Conservation (phyloP, 1,140 invertebrate genomes). For the Idris sp. region DNA sequence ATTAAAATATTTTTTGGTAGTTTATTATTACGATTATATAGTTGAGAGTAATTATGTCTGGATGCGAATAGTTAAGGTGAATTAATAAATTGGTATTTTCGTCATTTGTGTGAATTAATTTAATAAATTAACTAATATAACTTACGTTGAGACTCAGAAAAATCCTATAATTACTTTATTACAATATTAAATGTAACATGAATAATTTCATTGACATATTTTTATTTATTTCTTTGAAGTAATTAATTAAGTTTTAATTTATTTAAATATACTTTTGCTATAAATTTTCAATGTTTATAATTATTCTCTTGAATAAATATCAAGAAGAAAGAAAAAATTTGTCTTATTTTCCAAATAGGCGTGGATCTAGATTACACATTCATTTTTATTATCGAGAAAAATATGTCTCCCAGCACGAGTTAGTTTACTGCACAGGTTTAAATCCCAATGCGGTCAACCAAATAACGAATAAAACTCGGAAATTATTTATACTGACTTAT, state of each 20-base stretch:
- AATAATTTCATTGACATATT: no score
- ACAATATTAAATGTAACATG: no score
- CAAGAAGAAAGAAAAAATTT: constrained; percentile 47
- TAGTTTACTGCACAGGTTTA: constrained; percentile 42
- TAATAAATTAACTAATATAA: no score
- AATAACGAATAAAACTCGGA: constrained; percentile 51
- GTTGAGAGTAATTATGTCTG: no score
- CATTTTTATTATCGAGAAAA: constrained; percentile 58
- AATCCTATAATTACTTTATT: no score
- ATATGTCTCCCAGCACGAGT: constrained; percentile 50
- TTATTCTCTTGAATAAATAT: constrained; percentile 49
- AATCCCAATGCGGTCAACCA: constrained; percentile 51
- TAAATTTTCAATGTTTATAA: constrained; percentile 27
- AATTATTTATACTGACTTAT: constrained; percentile 57
- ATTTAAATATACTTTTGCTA: constrained; percentile 14
- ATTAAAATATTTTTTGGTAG: no score
- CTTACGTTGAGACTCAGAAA: no score
- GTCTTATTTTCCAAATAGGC: constrained; percentile 28
- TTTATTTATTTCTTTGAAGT: constrained; percentile 14
- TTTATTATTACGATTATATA: no score
- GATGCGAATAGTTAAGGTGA: no score
- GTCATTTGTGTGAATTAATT: no score
- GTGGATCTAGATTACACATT: constrained; percentile 48
- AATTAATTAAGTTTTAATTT: constrained; percentile 26
- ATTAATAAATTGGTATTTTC: no score